A percentile compares a stretch with the other conserved stretches of the same genome.
Evolutionary conservation across 2,888 invertebrate species (phyloP).

Genomic region (Mechanitis mazaeus): DNA sequence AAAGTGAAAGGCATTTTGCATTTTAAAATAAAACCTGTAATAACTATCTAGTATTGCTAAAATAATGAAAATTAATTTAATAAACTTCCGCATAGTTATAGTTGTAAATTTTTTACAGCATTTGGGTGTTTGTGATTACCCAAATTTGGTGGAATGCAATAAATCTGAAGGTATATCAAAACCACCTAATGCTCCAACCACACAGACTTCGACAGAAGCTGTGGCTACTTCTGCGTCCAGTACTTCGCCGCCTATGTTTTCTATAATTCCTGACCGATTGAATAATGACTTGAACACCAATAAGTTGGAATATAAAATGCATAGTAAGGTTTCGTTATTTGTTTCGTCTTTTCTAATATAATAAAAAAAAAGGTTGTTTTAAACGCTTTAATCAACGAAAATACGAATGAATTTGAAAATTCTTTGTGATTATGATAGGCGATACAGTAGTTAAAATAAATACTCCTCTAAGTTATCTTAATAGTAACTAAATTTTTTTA

Average conservation of each 20-base stretch:
- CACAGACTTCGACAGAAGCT: constrained; percentile 10
- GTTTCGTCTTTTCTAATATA: neutral
- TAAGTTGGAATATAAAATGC: constrained; percentile 45
- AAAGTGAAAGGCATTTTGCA: constrained; percentile 5
- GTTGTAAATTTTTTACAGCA: constrained; percentile 56
- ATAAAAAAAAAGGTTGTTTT: neutral
- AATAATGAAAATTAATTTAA: constrained; percentile 3
- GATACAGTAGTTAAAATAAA: too few species aligned
- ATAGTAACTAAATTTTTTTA: too few species aligned
- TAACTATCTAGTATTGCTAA: neutral
- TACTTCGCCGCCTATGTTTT: constrained; percentile 5
- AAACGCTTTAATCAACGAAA: too few species aligned
- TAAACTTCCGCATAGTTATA: constrained; percentile 1
- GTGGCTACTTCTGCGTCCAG: constrained; percentile 10
- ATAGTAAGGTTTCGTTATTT: constrained; percentile 41
- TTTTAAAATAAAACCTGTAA: neutral
- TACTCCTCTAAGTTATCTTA: too few species aligned
- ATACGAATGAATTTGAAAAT: too few species aligned
- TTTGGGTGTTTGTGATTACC: constrained; percentile 80
- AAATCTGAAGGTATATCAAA: constrained; percentile 15
- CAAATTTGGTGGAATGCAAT: constrained; percentile 76
- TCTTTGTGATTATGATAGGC: too few species aligned
- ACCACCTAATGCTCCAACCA: constrained; percentile 15
- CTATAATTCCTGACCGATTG: constrained; percentile 4
- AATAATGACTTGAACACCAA: constrained; percentile 35